These are phyloP conservation scores for Sphaerophoria rueppellii DNA, from an alignment of 2,888 invertebrate genomes.

Conservation along the genomic window DNA sequence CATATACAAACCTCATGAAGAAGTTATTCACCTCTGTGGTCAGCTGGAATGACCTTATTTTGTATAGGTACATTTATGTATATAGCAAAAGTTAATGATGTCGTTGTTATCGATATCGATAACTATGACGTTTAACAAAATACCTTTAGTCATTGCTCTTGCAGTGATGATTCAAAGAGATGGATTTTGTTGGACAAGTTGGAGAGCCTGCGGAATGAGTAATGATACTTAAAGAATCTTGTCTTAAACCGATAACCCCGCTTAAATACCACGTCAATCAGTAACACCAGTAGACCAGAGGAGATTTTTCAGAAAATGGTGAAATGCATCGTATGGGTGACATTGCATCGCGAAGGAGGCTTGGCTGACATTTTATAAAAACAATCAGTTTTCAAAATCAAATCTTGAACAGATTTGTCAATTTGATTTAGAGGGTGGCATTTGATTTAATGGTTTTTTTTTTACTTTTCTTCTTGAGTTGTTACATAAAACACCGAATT, in stretches of 20 bases:
- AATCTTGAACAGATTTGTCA: background rate
- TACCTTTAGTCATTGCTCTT: slow-evolving; percentile 21
- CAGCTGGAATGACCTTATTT: slow-evolving; percentile 21
- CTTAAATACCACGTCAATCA: slow-evolving; percentile 27
- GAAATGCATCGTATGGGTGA: slow-evolving; percentile 22
- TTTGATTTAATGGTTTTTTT: background rate
- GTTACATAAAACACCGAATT: too few species aligned
- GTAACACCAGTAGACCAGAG: background rate
- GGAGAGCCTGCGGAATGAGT: slow-evolving; percentile 9
- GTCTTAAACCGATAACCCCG: slow-evolving; percentile 13
- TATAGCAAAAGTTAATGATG: slow-evolving; percentile 12
- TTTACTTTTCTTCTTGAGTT: background rate
- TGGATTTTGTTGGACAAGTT: background rate
- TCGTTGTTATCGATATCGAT: slow-evolving; percentile 33
- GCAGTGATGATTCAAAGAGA: slow-evolving; percentile 5
- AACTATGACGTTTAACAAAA: slow-evolving; percentile 37
- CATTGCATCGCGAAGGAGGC: slow-evolving; percentile 10
- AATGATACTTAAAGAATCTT: slow-evolving; percentile 8
- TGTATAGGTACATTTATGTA: background rate
- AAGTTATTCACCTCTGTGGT: slow-evolving; percentile 38
- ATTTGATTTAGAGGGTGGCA: background rate
- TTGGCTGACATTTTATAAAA: slow-evolving; percentile 20
- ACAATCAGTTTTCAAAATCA: background rate
- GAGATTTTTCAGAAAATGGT: background rate
- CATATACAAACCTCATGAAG: background rate